Percentiles rank a stretch among this genome's conserved stretches.
These are phyloP conservation scores for Anguilla megastoma DNA, from an alignment of 2,797 vertebrate genomes.

Conservation along the genomic window DNA sequence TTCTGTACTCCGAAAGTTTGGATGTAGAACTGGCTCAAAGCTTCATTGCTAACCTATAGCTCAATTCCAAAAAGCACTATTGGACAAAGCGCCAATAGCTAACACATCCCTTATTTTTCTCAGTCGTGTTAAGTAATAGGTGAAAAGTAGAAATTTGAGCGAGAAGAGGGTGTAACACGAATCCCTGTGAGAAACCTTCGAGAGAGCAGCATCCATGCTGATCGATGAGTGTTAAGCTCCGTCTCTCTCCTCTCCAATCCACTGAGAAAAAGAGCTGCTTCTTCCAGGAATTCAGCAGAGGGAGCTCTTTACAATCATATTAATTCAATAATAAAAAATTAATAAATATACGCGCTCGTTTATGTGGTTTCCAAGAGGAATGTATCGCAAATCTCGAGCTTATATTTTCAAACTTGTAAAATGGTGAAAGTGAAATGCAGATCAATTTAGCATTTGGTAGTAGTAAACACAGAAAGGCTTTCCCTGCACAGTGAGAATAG, in stretches of 20 bases:
- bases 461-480: background rate
- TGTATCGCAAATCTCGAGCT: background rate
- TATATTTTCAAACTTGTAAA: background rate
- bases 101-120: background rate
- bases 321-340: background rate
- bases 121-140: background rate
- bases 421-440: background rate
- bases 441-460: background rate
- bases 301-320: conserved; percentile 53
- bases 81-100: background rate
- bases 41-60: background rate
- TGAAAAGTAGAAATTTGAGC: background rate
- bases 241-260: background rate
- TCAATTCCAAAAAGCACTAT: background rate
- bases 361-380: background rate
- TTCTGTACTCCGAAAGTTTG: background rate
- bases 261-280: background rate
- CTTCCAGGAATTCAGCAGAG: conserved; percentile 49
- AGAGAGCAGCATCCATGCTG: background rate
- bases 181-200: background rate
- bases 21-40: background rate
- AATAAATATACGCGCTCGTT: background rate
- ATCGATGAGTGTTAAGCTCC: background rate
- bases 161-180: background rate
- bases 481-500: background rate